phyloP scores from a whole-genome alignment of 2,797 vertebrate species.

The Etheostoma perlongum region DNA sequence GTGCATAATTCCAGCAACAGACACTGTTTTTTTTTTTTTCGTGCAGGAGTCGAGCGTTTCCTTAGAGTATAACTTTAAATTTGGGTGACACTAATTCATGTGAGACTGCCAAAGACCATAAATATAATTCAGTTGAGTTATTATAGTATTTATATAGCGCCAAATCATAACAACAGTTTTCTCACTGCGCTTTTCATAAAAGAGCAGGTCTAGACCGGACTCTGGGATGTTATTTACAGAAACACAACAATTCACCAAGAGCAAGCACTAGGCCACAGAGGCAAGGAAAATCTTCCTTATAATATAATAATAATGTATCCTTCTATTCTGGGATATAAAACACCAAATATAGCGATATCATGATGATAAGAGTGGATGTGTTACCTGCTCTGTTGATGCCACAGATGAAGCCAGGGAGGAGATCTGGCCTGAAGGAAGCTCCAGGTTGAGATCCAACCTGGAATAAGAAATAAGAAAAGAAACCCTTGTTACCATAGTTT shows the following conservation, averaged over 20 bases:
- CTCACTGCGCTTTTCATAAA: no score
- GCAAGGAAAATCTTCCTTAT: no score
- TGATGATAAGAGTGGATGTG: conserved; percentile 5
- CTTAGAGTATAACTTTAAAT: background rate
- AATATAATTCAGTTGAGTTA: background rate
- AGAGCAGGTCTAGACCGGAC: no score
- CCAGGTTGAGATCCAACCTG: conserved; percentile 91
- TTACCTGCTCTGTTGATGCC: conserved; percentile 90
- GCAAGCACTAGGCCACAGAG: no score
- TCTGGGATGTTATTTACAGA: no score
- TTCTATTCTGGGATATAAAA: conserved; percentile 14
- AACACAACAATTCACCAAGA: no score
- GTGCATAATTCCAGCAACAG: background rate
- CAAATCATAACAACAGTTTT: no score
- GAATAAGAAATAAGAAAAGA: background rate
- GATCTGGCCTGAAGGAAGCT: conserved; percentile 91
- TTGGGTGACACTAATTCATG: background rate
- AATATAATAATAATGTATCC: background rate
- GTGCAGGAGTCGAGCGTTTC: background rate
- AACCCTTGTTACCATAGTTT: background rate
- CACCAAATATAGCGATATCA: background rate
- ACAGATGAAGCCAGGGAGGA: conserved; percentile 88
- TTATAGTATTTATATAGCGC: no score
- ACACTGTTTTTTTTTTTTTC: background rate
- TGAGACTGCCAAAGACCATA: background rate